Conservation (phyloP, 2,113 vertebrate species). For the Pan paniscus region DNA sequence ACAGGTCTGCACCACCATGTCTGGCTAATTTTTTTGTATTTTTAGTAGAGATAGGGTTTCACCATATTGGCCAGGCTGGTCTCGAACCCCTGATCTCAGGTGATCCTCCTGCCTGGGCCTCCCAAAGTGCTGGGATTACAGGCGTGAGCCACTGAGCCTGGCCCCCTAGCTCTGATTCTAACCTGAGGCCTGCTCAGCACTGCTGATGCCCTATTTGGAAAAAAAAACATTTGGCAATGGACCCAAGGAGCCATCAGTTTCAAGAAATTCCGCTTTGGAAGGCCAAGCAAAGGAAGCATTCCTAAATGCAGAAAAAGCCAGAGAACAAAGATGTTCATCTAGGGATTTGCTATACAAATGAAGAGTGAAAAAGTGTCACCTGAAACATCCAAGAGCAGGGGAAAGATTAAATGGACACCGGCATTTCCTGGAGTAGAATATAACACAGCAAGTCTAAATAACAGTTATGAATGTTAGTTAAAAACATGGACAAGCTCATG, state of each 20-base stretch:
- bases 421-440: not conserved
- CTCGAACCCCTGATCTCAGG: too few species aligned
- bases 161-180: not conserved
- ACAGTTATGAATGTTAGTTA: not conserved
- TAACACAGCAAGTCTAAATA: not conserved
- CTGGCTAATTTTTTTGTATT: too few species aligned
- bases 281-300: not conserved
- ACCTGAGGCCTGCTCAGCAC: not conserved
- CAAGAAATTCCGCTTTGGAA: not conserved
- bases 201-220: not conserved
- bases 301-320: not conserved
- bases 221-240: not conserved
- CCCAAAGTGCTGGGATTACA: too few species aligned
- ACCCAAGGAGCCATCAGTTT: not conserved
- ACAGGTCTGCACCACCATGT: too few species aligned
- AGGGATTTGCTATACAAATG: not conserved
- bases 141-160: too few species aligned
- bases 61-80: too few species aligned
- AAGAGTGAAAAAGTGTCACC: not conserved
- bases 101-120: too few species aligned
- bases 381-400: not conserved
- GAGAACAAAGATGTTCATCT: not conserved
- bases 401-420: accelerated
- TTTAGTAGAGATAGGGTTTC: too few species aligned
- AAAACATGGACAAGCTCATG: not conserved